A percentile compares a stretch with the other conserved stretches of the same genome.
These are phyloP conservation scores for Pseudochaenichthys georgianus DNA, from an alignment of 2,797 vertebrate genomes.

Conservation along the genomic window DNA sequence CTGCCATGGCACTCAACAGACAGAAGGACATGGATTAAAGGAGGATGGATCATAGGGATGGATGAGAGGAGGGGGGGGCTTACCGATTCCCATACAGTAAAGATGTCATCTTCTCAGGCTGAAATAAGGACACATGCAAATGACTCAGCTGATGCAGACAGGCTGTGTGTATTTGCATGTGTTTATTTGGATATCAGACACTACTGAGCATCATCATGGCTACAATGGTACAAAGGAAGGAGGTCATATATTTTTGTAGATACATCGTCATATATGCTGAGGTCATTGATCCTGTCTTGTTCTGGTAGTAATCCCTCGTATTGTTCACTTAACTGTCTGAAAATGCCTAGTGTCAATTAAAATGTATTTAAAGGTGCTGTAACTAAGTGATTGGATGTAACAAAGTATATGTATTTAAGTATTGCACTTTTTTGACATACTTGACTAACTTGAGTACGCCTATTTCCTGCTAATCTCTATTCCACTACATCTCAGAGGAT, in stretches of 20 bases:
- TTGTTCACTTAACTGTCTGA: not conserved
- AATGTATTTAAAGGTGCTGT: not conserved
- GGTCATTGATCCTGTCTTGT: not conserved
- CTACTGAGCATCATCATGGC: constrained; percentile 28
- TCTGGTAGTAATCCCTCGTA: not conserved
- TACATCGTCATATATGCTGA: not conserved
- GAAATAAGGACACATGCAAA: constrained; percentile 74
- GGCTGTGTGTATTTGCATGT: constrained; percentile 37
- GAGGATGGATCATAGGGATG: not conserved
- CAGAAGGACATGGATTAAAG: constrained; percentile 31
- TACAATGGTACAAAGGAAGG: constrained; percentile 38
- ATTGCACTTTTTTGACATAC: too few relatives aligned
- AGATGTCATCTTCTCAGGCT: constrained; percentile 34
- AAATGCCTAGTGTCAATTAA: not conserved
- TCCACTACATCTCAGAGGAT: too few relatives aligned
- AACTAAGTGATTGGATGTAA: too few relatives aligned
- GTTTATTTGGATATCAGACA: constrained; percentile 54
- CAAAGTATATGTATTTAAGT: too few relatives aligned
- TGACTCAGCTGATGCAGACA: constrained; percentile 66
- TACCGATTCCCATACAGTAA: constrained; percentile 62
- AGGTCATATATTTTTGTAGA: constrained; percentile 39
- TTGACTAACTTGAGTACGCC: too few relatives aligned
- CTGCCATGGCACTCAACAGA: constrained; percentile 35
- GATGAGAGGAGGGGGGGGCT: not conserved
- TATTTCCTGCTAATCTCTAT: too few relatives aligned